Conservation (phyloP, 2,888 invertebrate genomes). For the Leptura quadrifasciata region DNA sequence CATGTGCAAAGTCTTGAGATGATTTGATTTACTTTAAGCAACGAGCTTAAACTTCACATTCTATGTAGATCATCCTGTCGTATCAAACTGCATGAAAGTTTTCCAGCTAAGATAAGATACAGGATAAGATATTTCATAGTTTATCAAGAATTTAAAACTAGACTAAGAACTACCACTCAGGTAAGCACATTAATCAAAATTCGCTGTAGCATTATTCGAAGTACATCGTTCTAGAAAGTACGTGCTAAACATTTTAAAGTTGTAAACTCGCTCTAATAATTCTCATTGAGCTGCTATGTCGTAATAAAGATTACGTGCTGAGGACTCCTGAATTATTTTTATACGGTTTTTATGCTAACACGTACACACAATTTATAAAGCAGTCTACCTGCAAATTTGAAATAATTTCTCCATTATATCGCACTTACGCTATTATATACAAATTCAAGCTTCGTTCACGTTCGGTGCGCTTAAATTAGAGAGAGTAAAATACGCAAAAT, state of each 20-base stretch:
- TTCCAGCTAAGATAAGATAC: not conserved
- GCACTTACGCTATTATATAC: not conserved
- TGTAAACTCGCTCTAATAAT: conserved; percentile 29
- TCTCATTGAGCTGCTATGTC: conserved; percentile 23
- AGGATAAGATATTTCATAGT: conserved; percentile 1
- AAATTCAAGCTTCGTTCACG: not conserved
- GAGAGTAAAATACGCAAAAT: too few relatives aligned
- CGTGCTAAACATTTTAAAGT: conserved; percentile 32
- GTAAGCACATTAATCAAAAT: conserved; percentile 32
- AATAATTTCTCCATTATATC: conserved; percentile 27
- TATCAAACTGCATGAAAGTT: not conserved
- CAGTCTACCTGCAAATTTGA: conserved; percentile 31
- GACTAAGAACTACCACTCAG: conserved; percentile 2
- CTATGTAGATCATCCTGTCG: not conserved
- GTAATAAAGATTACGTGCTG: conserved; percentile 28
- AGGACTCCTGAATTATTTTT: conserved; percentile 27
- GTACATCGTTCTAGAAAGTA: conserved; percentile 25
- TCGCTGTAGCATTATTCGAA: conserved; percentile 14
- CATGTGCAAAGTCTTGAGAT: not conserved
- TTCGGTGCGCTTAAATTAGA: too few relatives aligned
- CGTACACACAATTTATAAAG: conserved; percentile 23
- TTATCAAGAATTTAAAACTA: conserved; percentile 12
- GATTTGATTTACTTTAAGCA: not conserved
- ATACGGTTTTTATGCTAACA: conserved; percentile 7
- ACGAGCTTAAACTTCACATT: not conserved